A percentile compares a stretch with the other conserved stretches of the same genome.
Evolutionary conservation across 2,113 vertebrate species (phyloP).

Genomic region (Crotalus tigris): DNA sequence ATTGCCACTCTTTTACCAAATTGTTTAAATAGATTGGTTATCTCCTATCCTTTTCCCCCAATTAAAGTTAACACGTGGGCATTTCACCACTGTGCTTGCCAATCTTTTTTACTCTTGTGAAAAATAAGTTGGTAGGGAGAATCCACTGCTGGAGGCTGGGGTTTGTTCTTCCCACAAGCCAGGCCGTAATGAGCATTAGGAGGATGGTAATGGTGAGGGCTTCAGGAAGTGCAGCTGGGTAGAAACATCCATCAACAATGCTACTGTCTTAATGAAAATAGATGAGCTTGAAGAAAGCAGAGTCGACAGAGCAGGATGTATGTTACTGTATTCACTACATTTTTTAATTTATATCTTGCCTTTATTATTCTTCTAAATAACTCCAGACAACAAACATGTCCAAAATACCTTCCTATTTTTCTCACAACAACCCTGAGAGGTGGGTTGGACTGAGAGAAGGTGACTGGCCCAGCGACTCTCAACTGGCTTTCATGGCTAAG

Average conservation of each 20-base stretch:
- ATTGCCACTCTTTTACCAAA: neutral
- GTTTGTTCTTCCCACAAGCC: neutral
- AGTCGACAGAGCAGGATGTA: neutral
- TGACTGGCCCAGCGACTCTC: neutral
- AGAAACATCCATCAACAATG: neutral
- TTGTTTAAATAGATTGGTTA: neutral
- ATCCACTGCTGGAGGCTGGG: neutral
- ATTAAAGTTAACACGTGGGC: neutral
- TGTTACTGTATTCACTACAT: neutral
- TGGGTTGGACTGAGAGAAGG: neutral
- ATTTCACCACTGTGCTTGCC: neutral
- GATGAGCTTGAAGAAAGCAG: neutral
- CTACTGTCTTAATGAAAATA: neutral
- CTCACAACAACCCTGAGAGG: neutral
- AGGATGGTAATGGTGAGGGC: neutral
- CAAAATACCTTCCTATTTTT: neutral
- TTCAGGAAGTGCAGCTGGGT: neutral
- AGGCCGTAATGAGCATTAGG: neutral
- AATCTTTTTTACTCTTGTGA: neutral
- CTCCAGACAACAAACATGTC: neutral
- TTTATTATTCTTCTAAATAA: neutral
- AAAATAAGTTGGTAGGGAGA: neutral
- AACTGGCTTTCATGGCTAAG: neutral
- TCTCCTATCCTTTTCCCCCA: neutral
- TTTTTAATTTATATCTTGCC: neutral